These are phyloP conservation scores for Lasioglossum calceatum DNA, from an alignment of 2,888 invertebrate species.

Conservation along the genomic window DNA sequence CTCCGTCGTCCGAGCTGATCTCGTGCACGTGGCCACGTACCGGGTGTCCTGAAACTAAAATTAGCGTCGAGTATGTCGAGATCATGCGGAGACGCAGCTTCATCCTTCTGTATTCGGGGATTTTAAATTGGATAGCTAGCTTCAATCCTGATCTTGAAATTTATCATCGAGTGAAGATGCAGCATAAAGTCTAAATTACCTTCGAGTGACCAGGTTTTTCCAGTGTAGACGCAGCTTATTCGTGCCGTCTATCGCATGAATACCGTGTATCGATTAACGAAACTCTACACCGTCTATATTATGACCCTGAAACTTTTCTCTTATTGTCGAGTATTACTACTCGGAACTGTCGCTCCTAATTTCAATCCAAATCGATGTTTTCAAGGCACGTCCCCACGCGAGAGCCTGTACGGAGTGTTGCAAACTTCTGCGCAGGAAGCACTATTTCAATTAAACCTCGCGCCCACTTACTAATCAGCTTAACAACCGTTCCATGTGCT, in stretches of 20 bases:
- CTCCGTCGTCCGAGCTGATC: constrained; percentile 34
- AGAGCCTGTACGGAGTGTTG: neutral
- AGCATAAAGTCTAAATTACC: neutral
- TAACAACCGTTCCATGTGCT: too few species aligned
- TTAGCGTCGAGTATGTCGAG: too few species aligned
- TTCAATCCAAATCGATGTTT: neutral
- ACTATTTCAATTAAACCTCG: neutral
- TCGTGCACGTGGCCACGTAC: constrained; percentile 23
- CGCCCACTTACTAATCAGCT: too few species aligned
- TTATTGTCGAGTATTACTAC: neutral
- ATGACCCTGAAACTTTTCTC: neutral
- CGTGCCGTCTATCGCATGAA: too few species aligned
- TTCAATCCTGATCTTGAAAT: too few species aligned
- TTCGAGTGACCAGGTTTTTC: neutral
- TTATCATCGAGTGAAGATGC: neutral
- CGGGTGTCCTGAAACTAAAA: constrained; percentile 21
- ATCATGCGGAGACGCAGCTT: too few species aligned
- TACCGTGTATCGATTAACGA: neutral
- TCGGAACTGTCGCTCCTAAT: neutral
- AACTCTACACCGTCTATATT: neutral
- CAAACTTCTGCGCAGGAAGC: neutral
- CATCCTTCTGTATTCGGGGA: too few species aligned
- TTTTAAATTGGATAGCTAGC: too few species aligned
- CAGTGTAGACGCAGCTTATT: neutral
- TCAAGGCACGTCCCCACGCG: neutral